Base-by-base conservation (phyloP, 2,113 vertebrate species). In the Sarotherodon lohbergeri region DNA sequence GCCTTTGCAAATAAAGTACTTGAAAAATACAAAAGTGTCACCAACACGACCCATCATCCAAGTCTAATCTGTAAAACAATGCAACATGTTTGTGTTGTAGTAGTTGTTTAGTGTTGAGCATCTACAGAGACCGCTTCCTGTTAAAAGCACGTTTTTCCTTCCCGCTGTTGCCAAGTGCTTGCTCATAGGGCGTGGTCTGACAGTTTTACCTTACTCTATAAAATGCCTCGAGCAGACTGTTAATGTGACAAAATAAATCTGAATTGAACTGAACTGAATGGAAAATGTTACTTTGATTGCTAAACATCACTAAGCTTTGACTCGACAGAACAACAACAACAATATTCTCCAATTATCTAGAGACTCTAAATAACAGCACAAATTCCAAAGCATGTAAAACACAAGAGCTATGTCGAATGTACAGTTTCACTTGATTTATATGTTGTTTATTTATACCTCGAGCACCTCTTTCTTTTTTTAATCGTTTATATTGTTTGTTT, bases 241-340 rank as follows among this genome's bases (percentile, higher is more conserved):
- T n/a, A 66, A 66, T 66, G 32, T 39, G 17, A 13, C 34, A 39
- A 39, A 39, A 13, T 39, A 66, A 12, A 66, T 66, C 29, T 66
- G 34, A 63, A 63, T 63, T 63, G 5, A 66, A 39, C 36, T 9
- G 36, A 39, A 39, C 32, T 66, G 17, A 39, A n/a, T 39, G 61
- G 17, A 66, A 39, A 66, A 36, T 39, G 61, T 66, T 66, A 68
- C 36, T 68, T 68, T 68, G 61, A 10, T 34, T 66, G 11, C 3
- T 39, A 66, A 36, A 0, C 39, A 4, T 66, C 6, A 66, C 34
- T 39, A 8, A 68, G 63, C 34, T 39, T 68, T 0, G 0, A 8
- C 63, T 68, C 0, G 9, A 68, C 36, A 68, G 34, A 68, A 68
- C 11, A 22, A 22, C 19, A 43, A 41, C 39, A 66, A 39, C 9